Percentiles rank a stretch among this genome's conserved stretches.
Conservation (phyloP, 2,113 vertebrate genomes). For the Sphaerodactylus townsendi region DNA sequence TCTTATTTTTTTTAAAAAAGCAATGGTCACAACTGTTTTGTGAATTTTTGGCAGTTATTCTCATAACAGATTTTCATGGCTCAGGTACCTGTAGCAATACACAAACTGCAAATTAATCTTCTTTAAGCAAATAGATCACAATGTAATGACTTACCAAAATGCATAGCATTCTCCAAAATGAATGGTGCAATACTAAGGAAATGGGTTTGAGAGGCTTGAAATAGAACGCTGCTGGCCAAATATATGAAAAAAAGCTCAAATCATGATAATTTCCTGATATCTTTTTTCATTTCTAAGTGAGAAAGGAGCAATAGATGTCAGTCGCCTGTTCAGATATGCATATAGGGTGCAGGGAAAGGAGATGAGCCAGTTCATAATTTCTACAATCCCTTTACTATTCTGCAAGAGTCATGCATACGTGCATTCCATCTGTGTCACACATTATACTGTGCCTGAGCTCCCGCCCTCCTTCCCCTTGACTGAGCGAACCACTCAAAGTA, state of each 20-base stretch:
- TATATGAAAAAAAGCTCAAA: not conserved
- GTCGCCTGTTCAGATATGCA: too few species aligned
- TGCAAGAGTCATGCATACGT: too few species aligned
- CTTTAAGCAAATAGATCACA: not conserved
- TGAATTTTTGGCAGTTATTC: not conserved
- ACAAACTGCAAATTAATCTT: slow-evolving; percentile 4
- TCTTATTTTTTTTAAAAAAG: too few species aligned
- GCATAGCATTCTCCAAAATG: not conserved
- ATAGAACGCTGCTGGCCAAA: not conserved
- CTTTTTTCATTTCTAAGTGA: not conserved
- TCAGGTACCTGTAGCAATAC: slow-evolving; percentile 16
- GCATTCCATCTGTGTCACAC: too few species aligned
- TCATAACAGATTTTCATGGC: slow-evolving; percentile 35
- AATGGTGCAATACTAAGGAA: slow-evolving; percentile 10
- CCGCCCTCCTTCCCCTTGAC: too few species aligned
- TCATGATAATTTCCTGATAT: not conserved
- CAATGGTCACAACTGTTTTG: too few species aligned
- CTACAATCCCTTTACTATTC: too few species aligned
- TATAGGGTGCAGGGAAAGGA: too few species aligned
- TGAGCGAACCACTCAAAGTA: not conserved
- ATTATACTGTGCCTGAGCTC: too few species aligned
- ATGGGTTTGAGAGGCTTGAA: not conserved
- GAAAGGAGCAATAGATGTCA: too few species aligned
- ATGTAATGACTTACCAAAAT: too few species aligned
- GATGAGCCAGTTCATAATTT: too few species aligned